Base-by-base conservation (phyloP, 1,140 invertebrate species). In the Drosophila ercepeae region DNA sequence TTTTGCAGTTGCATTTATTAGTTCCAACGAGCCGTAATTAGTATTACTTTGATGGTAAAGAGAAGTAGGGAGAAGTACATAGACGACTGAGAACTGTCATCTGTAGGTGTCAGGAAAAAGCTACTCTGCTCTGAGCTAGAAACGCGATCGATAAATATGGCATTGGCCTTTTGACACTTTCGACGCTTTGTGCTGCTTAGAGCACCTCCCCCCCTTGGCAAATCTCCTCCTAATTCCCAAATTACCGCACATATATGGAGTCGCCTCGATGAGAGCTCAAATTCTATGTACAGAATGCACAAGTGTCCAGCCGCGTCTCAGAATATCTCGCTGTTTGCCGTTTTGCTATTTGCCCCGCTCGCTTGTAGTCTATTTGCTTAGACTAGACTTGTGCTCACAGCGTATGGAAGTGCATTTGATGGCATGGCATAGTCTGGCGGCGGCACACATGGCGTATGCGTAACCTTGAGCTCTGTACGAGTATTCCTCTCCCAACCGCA, bases 381-480 rank as follows among this genome's bases (percentile, higher is more conserved):
- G 81, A 88, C 82, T 42, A 16, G 39, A 42, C 29, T 32, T 4
- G 29, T 32, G 29, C 29, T 32, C 29, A 27, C 29, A 63, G 48
- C 63, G 63, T 16, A 44, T 67, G 36, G 63, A 51, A 67, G 50
- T 46, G 63, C 60, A 64, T 54, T 14, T n/a, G n/a, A n/a, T n/a
- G n/a, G 39, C 16, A 23, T 67, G 25, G 60, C 60, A 32, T 64
- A 34, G 61, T 45, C 41, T 36, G 73, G n/a, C n/a, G n/a, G n/a
- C n/a, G n/a, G 82, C 82, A 74, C 76, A 82, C 82, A 68, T 77
- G 82, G 76, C 82, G 82, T 75, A 88, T 88, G 82, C 73, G 83
- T 88, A 88, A 88, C 82, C 82, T 88, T 88, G 82, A 88, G 64
- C n/a, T n/a, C n/a, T n/a, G n/a, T n/a, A n/a, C 67, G 59, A 55